Evolutionary conservation across 1,140 invertebrate species (phyloP), one percentile per base, ranked within the genome.

Genomic region (Zeugodacus cucurbitae): DNA sequence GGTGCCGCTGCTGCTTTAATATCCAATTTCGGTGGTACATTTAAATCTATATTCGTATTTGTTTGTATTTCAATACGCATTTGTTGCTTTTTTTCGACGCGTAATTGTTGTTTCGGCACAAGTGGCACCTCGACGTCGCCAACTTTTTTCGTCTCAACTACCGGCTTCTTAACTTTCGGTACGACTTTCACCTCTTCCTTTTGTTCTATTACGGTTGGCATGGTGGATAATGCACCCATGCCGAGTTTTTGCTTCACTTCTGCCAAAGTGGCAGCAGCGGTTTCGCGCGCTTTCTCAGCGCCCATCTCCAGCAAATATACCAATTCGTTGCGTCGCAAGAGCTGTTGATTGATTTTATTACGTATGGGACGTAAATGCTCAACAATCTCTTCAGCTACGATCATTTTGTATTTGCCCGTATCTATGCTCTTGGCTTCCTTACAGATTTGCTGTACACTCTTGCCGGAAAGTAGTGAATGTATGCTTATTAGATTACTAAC

Each of bases 401-500:
- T 90, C 3, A 95, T 89, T 94, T 98, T 99, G 90, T 97, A 98
- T 94, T 96, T 94, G 90, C 95, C 97, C 64, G 98, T 99, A 91
- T 97, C 96, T 22, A 98, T 89, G 20, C 94, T 93, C 89, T 94
- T 91, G 32, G 94, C 95, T 93, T 98, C 96, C 87, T 95, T 93
- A 91, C 96, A 96, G 89, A 98, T 96, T 88, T 96, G 94, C 89
- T 97, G 95, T 1, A 95, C 94, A n/a, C 95, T 93, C 93, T 96
- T 94, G 34, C 96, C 96, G 37, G 95, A 96, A 3, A 97, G 94
- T 64, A 97, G 93, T 54, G 96, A 96, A 94, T 99, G 97, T 88
- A 99, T 97, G 78, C 94, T 94, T 89, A 99, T 95, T 11, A 99
- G 94, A 95, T 99, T 99, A 22, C 98, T 95, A 29, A 99, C 96